Conservation (phyloP, 2,888 invertebrate genomes). For the Gisinianus flammeolus region DNA sequence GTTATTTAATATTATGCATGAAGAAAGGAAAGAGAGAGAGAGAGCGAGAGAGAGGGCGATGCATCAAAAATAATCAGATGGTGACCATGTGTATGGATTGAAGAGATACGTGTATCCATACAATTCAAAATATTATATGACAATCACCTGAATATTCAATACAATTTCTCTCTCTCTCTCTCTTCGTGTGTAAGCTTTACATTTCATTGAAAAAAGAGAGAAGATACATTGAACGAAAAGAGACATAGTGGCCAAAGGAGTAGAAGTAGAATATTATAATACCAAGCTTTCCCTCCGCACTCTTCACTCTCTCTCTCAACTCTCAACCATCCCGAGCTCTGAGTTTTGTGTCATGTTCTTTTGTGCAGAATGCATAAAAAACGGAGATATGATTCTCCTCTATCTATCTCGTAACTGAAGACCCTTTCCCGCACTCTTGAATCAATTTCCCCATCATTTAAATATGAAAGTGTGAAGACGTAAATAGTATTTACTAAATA, state of each 20-base stretch:
- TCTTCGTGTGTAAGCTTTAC: no score
- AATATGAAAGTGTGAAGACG: conserved; percentile 35
- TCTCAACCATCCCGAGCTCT: not conserved
- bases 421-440: conserved; percentile 13
- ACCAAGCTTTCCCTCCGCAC: no score
- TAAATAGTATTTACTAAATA: no score
- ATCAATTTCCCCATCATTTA: conserved; percentile 14
- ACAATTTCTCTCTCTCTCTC: no score
- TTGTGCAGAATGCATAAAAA: not conserved
- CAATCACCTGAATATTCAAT: conserved; percentile 1
- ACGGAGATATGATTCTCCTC: not conserved
- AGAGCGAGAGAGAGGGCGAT: not conserved
- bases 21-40: not conserved
- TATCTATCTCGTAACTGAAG: no score
- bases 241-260: not conserved
- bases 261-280: no score
- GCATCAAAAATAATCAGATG: conserved; percentile 22
- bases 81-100: conserved; percentile 15
- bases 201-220: no score
- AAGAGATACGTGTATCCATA: not conserved
- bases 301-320: no score
- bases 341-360: not conserved
- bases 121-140: not conserved
- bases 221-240: not conserved
- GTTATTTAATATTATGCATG: not conserved